Evolutionary conservation across 1,140 invertebrate genomes (phyloP).

Genomic region (Teleopsis dalmanni): DNA sequence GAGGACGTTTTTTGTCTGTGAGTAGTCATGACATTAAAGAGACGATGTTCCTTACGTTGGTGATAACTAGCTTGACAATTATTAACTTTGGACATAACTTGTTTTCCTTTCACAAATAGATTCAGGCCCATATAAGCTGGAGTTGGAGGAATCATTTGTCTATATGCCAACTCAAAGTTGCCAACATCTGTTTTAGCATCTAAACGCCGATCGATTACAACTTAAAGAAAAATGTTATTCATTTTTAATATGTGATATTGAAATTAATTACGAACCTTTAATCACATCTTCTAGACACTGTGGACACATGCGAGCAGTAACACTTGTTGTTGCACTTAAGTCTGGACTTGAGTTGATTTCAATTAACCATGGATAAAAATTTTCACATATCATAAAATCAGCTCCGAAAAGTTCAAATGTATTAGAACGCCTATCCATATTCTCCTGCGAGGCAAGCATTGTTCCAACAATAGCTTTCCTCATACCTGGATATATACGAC

Average conservation of each 20-base stretch:
- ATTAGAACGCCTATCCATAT: constrained; percentile 78
- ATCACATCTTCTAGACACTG: constrained; percentile 85
- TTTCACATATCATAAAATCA: constrained; percentile 86
- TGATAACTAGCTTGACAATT: constrained; percentile 23
- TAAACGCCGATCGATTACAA: constrained; percentile 73
- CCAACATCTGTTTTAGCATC: constrained; percentile 77
- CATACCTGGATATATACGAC: constrained; percentile 83
- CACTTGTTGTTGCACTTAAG: constrained; percentile 78
- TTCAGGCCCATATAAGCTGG: constrained; percentile 72
- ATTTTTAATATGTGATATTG: too few relatives aligned
- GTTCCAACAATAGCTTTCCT: constrained; percentile 79
- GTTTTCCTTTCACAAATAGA: constrained; percentile 39
- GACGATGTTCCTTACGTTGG: constrained; percentile 23
- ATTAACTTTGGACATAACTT: constrained; percentile 30
- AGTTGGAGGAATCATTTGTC: constrained; percentile 61
- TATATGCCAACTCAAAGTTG: constrained; percentile 77
- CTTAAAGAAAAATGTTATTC: constrained; percentile 49
- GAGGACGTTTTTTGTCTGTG: too few relatives aligned
- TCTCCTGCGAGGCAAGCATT: constrained; percentile 76
- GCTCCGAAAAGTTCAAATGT: constrained; percentile 91
- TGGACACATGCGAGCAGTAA: constrained; percentile 77
- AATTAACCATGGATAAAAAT: constrained; percentile 84
- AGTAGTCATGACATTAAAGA: too few relatives aligned
- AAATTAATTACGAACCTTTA: constrained; percentile 82
- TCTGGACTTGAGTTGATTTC: constrained; percentile 93